Percentiles rank a stretch among this genome's conserved stretches.
Evolutionary conservation across 2,113 vertebrate genomes (phyloP).

Genomic region (Microcebus griseorufus): DNA sequence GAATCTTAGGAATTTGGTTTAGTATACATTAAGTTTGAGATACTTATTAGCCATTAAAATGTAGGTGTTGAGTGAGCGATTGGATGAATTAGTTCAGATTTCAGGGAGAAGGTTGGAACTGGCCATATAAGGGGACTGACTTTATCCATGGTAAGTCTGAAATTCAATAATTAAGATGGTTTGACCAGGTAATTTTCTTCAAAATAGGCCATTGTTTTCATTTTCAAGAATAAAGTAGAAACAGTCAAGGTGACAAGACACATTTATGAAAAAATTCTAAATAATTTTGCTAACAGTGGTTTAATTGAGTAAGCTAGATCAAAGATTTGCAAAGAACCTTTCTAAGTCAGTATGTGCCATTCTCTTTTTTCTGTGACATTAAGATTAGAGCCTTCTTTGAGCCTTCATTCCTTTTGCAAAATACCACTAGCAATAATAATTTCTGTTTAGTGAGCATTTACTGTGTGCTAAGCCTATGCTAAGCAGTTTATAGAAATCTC

Average conservation of each 20-base stretch:
- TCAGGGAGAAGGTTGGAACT: background rate
- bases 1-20: background rate
- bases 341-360: background rate
- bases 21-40: background rate
- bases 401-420: background rate
- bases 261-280: background rate
- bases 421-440: background rate
- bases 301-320: background rate
- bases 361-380: slow-evolving; percentile 40
- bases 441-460: background rate
- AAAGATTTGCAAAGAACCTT: background rate
- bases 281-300: background rate
- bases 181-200: background rate
- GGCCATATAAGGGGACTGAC: background rate
- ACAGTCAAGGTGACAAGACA: background rate
- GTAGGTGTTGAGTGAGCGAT: background rate
- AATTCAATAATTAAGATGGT: background rate
- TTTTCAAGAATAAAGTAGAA: background rate
- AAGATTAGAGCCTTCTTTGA: background rate
- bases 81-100: background rate
- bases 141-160: background rate
- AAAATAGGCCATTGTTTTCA: background rate
- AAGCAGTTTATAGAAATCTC: background rate
- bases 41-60: background rate
- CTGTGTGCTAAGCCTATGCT: background rate